phyloP scores from a whole-genome alignment of 2,113 vertebrate species.

The Rhizomys pruinosus region DNA sequence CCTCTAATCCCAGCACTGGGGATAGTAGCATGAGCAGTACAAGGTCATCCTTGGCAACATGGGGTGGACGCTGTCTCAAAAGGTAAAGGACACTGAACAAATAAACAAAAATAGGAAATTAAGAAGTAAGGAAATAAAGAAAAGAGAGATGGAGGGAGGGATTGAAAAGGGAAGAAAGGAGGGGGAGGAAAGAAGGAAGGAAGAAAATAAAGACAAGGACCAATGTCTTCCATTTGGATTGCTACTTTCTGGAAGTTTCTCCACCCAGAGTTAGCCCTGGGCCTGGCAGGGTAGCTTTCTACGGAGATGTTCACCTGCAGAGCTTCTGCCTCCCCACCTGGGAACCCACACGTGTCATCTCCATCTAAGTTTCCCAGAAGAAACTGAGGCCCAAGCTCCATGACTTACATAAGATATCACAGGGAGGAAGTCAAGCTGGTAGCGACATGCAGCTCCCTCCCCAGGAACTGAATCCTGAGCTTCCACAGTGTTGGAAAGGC shows the following conservation, averaged over 20 bases:
- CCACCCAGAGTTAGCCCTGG: not conserved
- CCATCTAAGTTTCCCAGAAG: not conserved
- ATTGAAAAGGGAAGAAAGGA: not conserved
- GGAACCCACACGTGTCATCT: not conserved
- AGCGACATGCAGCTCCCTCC: not conserved
- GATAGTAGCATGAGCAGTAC: not conserved
- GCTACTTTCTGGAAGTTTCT: not conserved
- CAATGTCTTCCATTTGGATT: not conserved
- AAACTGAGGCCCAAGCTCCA: not conserved
- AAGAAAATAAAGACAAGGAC: rapidly evolving
- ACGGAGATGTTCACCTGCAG: not conserved
- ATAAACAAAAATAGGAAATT: too few relatives aligned
- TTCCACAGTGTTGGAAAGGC: slow-evolving; percentile 23
- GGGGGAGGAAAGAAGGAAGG: not conserved
- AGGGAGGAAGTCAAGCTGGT: not conserved
- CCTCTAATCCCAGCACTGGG: not conserved
- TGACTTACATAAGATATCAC: not conserved
- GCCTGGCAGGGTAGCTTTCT: not conserved
- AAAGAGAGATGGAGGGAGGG: too few relatives aligned
- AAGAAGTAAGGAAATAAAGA: too few relatives aligned
- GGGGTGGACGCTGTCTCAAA: not conserved
- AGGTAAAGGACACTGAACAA: not conserved
- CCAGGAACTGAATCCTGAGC: not conserved
- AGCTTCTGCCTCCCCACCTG: not conserved
- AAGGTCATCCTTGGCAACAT: not conserved